Evolutionary conservation across 2,113 vertebrate genomes (phyloP).

Genomic region (Eolophus roseicapilla): DNA sequence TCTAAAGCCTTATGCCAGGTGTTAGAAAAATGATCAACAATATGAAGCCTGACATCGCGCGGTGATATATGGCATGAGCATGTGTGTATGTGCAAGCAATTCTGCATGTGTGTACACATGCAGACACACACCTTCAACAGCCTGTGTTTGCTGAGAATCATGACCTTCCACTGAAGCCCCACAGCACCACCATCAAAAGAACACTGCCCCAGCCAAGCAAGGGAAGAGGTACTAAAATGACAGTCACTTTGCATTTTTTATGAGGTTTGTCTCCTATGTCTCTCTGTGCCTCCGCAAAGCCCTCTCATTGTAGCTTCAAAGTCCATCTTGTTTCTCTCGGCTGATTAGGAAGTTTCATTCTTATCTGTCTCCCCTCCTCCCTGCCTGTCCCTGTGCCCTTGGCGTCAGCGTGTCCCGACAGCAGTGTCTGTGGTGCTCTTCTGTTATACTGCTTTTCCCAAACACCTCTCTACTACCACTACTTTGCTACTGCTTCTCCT

Average conservation of each 20-base stretch:
- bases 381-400: background rate
- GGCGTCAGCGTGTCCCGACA: background rate
- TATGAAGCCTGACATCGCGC: background rate
- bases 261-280: background rate
- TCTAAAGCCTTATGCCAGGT: background rate
- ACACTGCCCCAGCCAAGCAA: background rate
- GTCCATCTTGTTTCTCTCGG: background rate
- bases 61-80: background rate
- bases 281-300: background rate
- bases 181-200: background rate
- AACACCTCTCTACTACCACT: background rate
- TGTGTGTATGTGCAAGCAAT: background rate
- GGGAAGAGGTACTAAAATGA: background rate
- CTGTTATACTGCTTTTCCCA: background rate
- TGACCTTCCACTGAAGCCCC: background rate
- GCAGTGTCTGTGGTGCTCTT: background rate
- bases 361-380: background rate
- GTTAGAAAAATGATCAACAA: background rate
- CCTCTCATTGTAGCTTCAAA: background rate
- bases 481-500: background rate
- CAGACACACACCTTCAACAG: background rate
- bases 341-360: background rate
- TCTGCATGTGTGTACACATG: background rate
- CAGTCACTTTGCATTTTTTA: constrained; percentile 27
- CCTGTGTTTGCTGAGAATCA: background rate